Evolutionary conservation across 1,140 invertebrate genomes (phyloP).

Genomic region (Meloidogyne hapla): DNA sequence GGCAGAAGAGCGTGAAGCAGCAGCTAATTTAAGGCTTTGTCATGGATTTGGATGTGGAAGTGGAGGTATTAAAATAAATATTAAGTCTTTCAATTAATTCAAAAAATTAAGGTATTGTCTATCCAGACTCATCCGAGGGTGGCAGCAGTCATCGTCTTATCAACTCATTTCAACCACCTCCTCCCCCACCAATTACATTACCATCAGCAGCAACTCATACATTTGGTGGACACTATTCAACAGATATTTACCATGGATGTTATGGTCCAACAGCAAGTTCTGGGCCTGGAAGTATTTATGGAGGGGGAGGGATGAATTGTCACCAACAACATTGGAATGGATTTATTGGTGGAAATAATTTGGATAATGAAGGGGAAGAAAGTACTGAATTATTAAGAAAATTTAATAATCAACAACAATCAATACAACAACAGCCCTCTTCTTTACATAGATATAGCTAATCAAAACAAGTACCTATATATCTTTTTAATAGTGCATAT

Average conservation of each 20-base stretch:
- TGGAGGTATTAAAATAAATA: background rate
- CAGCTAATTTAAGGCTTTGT: background rate
- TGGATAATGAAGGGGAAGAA: background rate
- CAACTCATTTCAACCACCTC: background rate
- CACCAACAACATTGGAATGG: background rate
- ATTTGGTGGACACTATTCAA: background rate
- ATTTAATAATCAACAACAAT: background rate
- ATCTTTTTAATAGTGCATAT: too few relatives aligned
- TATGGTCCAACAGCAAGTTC: background rate
- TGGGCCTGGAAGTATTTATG: constrained; percentile 14
- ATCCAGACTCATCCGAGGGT: constrained; percentile 23
- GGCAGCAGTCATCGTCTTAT: constrained; percentile 22
- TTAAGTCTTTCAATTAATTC: too few relatives aligned
- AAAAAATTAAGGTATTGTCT: background rate
- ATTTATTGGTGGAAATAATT: constrained; percentile 3
- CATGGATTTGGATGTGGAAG: background rate
- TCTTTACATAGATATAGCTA: constrained; percentile 14
- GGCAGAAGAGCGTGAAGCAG: constrained; percentile 15
- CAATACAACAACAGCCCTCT: background rate
- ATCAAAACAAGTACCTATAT: background rate
- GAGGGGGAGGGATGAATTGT: constrained; percentile 4
- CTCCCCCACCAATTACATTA: background rate
- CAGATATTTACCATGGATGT: constrained; percentile 25
- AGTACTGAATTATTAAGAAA: background rate
- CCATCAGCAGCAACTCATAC: background rate